A percentile compares a stretch with the other conserved stretches of the same genome.
These are phyloP conservation scores for Bugula neritina DNA, from an alignment of 2,888 invertebrate genomes.

Conservation along the genomic window DNA sequence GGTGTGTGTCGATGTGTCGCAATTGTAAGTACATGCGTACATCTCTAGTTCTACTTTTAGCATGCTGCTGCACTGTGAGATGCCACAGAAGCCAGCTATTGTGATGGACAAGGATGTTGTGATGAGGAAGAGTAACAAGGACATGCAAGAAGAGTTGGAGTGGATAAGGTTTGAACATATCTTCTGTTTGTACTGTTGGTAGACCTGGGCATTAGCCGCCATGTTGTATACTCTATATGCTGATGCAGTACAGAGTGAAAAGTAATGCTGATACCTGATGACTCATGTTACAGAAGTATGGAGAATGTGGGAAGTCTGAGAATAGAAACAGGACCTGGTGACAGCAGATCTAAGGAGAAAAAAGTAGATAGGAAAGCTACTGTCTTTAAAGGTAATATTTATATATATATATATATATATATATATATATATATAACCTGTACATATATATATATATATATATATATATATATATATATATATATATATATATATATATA, in stretches of 20 bases:
- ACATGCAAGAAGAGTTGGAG: conserved; percentile 18
- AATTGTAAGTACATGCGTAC: no score
- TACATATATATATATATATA: no score
- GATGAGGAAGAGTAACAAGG: conserved; percentile 4
- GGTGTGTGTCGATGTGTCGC: neutral
- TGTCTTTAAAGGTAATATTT: neutral
- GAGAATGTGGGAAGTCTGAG: conserved; percentile 15
- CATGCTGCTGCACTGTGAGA: neutral
- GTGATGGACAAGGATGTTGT: conserved; percentile 21
- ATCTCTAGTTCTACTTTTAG: no score
- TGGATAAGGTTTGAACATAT: conserved; percentile 15
- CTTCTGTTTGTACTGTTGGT: no score
- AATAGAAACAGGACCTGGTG: conserved; percentile 17
- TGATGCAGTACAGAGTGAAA: no score
- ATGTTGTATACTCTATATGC: no score
- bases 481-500: no score
- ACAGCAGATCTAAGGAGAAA: conserved; percentile 5
- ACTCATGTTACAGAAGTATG: conserved; percentile 11
- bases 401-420: neutral
- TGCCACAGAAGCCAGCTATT: conserved; percentile 2
- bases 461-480: no score
- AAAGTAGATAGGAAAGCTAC: neutral
- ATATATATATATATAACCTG: no score
- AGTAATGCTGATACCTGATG: no score
- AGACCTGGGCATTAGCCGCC: no score